Evolutionary conservation across 2,113 vertebrate genomes (phyloP).

Genomic region (Pseudorhombus dupliciocellatus): DNA sequence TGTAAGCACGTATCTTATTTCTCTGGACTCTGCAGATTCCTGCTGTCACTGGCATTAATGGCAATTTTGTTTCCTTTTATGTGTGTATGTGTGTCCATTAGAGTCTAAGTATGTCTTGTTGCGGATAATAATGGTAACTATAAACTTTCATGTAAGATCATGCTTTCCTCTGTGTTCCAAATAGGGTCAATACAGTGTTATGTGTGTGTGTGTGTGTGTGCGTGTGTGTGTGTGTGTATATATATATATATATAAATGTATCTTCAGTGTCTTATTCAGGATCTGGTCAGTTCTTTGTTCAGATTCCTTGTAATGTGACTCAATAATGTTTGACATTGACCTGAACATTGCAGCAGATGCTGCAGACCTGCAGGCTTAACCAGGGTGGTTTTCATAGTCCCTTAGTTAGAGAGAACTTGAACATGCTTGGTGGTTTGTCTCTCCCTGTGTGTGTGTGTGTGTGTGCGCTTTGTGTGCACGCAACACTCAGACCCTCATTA

Average conservation of each 20-base stretch:
- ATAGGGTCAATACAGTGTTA: background rate
- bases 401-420: conserved; percentile 23
- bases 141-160: background rate
- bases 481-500: conserved; percentile 67
- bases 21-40: no score
- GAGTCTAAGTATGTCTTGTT: background rate
- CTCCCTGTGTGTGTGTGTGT: conserved; percentile 23
- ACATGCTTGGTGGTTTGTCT: conserved; percentile 23
- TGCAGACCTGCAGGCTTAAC: conserved; percentile 23
- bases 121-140: background rate
- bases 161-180: background rate
- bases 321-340: conserved; percentile 21
- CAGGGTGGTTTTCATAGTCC: conserved; percentile 37
- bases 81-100: no score
- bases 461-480: conserved; percentile 28
- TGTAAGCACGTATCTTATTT: no score
- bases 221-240: no score
- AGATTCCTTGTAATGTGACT: background rate
- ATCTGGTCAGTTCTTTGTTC: background rate
- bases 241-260: background rate
- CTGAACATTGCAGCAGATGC: conserved; percentile 19
- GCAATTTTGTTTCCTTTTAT: no score
- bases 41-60: no score
- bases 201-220: no score
- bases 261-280: background rate